Evolutionary conservation across 2,113 vertebrate genomes (phyloP).

Genomic region (Triplophysa dalaica): DNA sequence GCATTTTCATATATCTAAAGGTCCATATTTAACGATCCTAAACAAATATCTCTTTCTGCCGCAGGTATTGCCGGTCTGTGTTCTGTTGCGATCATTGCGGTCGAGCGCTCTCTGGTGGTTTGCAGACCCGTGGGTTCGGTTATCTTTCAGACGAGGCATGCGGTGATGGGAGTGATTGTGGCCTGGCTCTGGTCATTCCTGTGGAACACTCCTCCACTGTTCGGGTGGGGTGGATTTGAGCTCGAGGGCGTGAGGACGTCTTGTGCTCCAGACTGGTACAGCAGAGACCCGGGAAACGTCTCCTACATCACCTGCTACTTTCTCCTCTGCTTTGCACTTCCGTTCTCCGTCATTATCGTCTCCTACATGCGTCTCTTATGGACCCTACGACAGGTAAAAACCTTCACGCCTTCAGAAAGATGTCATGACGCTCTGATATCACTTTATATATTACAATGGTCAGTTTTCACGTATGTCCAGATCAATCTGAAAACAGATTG

Average conservation of each 20-base stretch:
- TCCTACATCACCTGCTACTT: slow-evolving; percentile 76
- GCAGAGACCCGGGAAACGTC: slow-evolving; percentile 68
- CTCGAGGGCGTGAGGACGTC: slow-evolving; percentile 72
- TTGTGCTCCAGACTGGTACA: slow-evolving; percentile 75
- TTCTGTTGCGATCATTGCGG: slow-evolving; percentile 72
- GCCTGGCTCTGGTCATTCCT: slow-evolving; percentile 79
- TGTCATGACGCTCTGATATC: too few relatives aligned
- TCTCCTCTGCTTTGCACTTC: slow-evolving; percentile 71
- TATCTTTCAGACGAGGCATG: slow-evolving; percentile 70
- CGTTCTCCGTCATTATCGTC: slow-evolving; percentile 68
- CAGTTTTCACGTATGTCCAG: too few relatives aligned
- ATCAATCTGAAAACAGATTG: too few relatives aligned
- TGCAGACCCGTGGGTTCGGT: slow-evolving; percentile 70
- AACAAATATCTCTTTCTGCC: not conserved
- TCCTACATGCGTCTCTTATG: slow-evolving; percentile 69
- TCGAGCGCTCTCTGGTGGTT: slow-evolving; percentile 75
- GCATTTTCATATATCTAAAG: not conserved
- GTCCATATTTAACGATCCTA: not conserved
- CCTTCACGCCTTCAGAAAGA: not conserved
- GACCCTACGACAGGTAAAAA: slow-evolving; percentile 70
- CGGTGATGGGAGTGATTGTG: slow-evolving; percentile 66
- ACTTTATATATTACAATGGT: too few relatives aligned
- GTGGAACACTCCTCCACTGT: slow-evolving; percentile 77
- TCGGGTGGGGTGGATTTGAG: slow-evolving; percentile 77
- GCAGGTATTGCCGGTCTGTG: slow-evolving; percentile 74